These are phyloP conservation scores for Cepaea nemoralis DNA, from an alignment of 1,140 invertebrate genomes.

Conservation along the genomic window DNA sequence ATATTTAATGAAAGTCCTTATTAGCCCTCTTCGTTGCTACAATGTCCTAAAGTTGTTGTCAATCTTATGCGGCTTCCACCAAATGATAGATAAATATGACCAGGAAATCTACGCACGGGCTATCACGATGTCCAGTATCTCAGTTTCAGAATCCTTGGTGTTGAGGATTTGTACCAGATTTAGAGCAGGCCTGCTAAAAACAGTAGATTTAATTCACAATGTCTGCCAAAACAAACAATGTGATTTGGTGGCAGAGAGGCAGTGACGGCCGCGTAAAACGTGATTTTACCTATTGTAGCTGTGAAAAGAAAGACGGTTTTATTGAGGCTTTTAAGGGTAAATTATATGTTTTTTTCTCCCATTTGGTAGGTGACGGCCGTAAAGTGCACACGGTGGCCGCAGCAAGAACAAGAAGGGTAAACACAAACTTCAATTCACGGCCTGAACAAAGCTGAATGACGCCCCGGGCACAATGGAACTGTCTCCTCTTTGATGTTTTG, in stretches of 20 bases:
- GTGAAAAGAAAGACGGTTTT: constrained; percentile 12
- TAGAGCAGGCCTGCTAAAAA: neutral
- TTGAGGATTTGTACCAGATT: no score
- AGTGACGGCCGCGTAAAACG: neutral
- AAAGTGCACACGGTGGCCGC: neutral
- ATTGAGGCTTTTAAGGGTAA: constrained; percentile 17
- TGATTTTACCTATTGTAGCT: neutral
- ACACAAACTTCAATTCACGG: neutral
- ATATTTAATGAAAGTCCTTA: no score
- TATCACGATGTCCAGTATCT: no score
- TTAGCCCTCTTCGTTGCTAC: no score
- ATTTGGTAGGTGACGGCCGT: constrained; percentile 8
- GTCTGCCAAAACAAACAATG: constrained; percentile 7
- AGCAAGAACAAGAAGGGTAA: neutral
- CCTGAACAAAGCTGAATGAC: neutral
- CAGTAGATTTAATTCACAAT: neutral
- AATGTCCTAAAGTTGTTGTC: constrained; percentile 3
- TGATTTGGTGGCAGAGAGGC: neutral
- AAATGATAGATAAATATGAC: no score
- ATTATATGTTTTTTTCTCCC: constrained; percentile 20
- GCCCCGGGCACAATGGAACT: neutral
- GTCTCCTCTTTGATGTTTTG: constrained; percentile 1
- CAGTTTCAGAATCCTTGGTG: no score
- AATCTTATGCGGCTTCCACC: neutral
- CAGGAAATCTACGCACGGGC: no score